Evolutionary conservation across 2,113 vertebrate species (phyloP), one percentile per base, ranked within the genome.

Genomic region (Amazona guildingii): DNA sequence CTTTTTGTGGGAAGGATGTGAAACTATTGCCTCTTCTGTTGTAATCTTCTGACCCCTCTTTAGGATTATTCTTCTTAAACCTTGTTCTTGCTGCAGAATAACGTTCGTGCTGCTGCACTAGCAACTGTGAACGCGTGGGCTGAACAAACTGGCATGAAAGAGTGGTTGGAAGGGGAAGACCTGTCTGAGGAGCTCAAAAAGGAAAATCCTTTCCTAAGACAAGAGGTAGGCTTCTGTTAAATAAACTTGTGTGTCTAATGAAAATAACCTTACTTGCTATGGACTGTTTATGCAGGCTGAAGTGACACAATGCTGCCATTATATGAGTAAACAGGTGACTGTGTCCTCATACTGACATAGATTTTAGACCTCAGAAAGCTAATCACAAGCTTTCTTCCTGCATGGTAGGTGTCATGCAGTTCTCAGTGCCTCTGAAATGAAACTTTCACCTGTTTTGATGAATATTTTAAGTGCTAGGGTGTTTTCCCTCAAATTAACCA

Each of bases 121-220:
- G 95, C 98, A 7, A 99, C 99, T 15, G 98, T 99, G 81, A 99
- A 99, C 85, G 94, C 98, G 20, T 99, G 99, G 99, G 98, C 99
- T 80, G 99, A 99, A 82, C 99, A 99, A 94, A 99, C 99, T 3
- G 99, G 99, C 33, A 99, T 99, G 99, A 99, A 99, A 95, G 99
- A 99, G 35, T 99, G 99, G 99, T 91, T 99, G 61, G 99, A 99
- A 88, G 99, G 99, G 64, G 99, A 99, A 79, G 99, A 99, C 70
- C 91, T 99, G 49, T 99, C 99, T n/a, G 99, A 99, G 78, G 99
- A 99, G 90, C 98, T 99, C 78, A 99, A 98, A 97, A 99, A 98
- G 57, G 99, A 99, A 96, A 99, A 99, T 76, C 99, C 99, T 83
- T 99, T 99, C 92, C 97, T 99, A 54, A 98, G 99, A 64, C 99